Base-by-base conservation (phyloP, 1,140 invertebrate genomes). In the Drosophila eugracilis region DNA sequence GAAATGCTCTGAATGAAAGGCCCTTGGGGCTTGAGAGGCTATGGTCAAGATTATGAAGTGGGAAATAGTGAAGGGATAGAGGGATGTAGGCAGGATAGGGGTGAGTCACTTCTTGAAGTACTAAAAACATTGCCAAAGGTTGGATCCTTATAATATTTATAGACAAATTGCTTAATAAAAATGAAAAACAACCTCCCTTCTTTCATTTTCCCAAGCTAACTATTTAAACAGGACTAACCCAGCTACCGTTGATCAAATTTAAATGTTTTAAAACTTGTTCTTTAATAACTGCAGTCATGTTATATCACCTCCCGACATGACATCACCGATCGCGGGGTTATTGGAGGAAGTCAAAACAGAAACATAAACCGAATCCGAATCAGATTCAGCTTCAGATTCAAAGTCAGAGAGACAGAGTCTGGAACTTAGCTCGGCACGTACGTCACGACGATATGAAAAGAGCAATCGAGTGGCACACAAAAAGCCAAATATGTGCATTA, bases 281-380 rank as follows among this genome's bases (percentile, higher is more conserved):
- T 81, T 75, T 81, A 78, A 88, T 83, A 75, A 88, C 70, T 86
- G 78, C 70, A 86, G 84, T 39, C 83, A 88, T 86, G 83, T 88
- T 88, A 83, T 88, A 83, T 88, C 83, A 88, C 83, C 83, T 88
- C 60, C 41, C 86, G 78, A 88, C 83, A 88, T 88, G 83, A 86
- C 83, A 86, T 78, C 74, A 81, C 60, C 47, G 24, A 66, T 55
- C 42, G 42, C 6, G 22, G 41, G 42, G 42, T 14, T 24, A 15
- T 42, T 19, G 17, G 17, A 14, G 21, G 41, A 30, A 49, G 22
- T 12, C 42, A 22, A 12, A 26, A 28, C 17, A 26, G 36, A n/a
- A 47, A 47, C 32, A 32, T n/a, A 47, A 58, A 73, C 47, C 7
- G 28, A 58, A 32, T 34, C 59, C 9, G 48, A 41, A 30, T 48